Evolutionary conservation across 2,888 invertebrate species (phyloP).

Genomic region (Euzophera pinguis): DNA sequence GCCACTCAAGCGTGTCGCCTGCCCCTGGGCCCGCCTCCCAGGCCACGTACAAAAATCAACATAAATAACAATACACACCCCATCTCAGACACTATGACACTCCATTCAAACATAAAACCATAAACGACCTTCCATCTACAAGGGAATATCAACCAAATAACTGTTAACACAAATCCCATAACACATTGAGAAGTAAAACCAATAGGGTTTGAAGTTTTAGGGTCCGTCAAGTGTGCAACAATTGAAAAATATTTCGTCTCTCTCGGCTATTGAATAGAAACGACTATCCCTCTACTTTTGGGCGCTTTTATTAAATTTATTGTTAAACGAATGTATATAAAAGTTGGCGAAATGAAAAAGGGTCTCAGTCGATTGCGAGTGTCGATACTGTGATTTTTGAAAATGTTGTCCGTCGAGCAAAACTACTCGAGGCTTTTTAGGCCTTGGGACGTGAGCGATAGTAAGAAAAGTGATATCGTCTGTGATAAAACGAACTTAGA

Average conservation of each 20-base stretch:
- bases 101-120: conserved; percentile 27
- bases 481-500: conserved; percentile 32
- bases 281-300: conserved; percentile 65
- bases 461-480: conserved; percentile 29
- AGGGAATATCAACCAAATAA: conserved; percentile 7
- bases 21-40: conserved; percentile 69
- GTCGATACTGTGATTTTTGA: conserved; percentile 33
- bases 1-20: conserved; percentile 65
- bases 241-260: conserved; percentile 79
- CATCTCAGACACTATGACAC: conserved; percentile 71
- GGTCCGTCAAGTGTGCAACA: conserved; percentile 68
- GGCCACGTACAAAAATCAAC: conserved; percentile 74
- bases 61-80: conserved; percentile 80
- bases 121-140: conserved; percentile 23
- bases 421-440: conserved; percentile 79
- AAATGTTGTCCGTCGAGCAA: conserved; percentile 61
- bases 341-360: conserved; percentile 71
- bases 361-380: conserved; percentile 66
- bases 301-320: conserved; percentile 77
- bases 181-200: conserved; percentile 20
- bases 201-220: conserved; percentile 30
- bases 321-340: conserved; percentile 77
- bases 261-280: conserved; percentile 69
- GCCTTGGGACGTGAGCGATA: conserved; percentile 80
- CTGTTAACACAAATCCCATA: conserved; percentile 21